A percentile compares a stretch with the other conserved stretches of the same genome.
Evolutionary conservation across 2,888 invertebrate species (phyloP).

Genomic region (Mimas tiliae): DNA sequence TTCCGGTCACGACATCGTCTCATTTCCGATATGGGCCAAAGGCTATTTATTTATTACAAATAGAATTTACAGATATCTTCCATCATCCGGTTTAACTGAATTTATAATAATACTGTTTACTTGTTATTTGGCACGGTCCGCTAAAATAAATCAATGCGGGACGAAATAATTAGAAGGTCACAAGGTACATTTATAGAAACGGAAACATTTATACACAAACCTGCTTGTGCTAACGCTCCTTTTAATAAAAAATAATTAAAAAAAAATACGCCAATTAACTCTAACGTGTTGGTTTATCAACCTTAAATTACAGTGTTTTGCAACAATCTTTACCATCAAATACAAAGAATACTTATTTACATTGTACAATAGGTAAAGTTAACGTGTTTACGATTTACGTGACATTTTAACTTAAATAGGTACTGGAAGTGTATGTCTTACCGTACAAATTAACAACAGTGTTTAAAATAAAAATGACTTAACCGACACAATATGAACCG

Average conservation of each 20-base stretch:
- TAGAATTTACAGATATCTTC: conserved; percentile 45
- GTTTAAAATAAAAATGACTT: conserved; percentile 4
- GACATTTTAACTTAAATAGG: not conserved
- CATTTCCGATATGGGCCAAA: conserved; percentile 54
- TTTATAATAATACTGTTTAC: not conserved
- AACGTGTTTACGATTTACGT: not conserved
- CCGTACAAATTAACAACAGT: not conserved
- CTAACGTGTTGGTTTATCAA: not conserved
- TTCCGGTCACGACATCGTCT: conserved; percentile 65
- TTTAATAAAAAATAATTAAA: conserved; percentile 4
- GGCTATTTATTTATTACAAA: conserved; percentile 51
- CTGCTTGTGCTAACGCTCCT: not conserved
- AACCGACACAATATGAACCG: not conserved
- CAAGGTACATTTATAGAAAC: conserved; percentile 7
- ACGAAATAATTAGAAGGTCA: conserved; percentile 12
- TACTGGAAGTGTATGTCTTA: not conserved
- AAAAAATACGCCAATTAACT: not conserved
- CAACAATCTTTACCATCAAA: not conserved
- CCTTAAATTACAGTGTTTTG: not conserved
- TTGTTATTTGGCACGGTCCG: not conserved
- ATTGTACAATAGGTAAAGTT: not conserved
- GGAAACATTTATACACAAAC: not conserved
- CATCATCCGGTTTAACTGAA: conserved; percentile 30
- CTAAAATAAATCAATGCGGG: conserved; percentile 2
- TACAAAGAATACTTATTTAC: not conserved